These are phyloP conservation scores for Equus quagga DNA, from an alignment of 2,113 vertebrate species.

Conservation along the genomic window DNA sequence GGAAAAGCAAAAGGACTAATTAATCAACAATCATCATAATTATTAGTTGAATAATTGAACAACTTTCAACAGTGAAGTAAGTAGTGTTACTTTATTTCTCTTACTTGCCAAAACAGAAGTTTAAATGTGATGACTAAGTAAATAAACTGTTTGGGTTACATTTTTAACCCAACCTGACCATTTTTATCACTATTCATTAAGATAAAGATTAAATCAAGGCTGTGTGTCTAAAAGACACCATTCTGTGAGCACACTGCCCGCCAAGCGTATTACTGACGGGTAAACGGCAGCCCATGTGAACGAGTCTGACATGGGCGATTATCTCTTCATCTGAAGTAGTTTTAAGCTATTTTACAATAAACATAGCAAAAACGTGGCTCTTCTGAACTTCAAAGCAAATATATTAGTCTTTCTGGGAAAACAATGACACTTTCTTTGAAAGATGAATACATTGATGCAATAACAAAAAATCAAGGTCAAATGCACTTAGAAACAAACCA, in stretches of 20 bases:
- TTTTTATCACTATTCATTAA: not conserved
- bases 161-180: not conserved
- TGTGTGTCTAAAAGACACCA: not conserved
- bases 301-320: not conserved
- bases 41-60: not conserved
- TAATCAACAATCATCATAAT: not conserved
- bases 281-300: not conserved
- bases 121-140: not conserved
- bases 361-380: not conserved
- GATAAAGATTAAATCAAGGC: not conserved
- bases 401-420: not conserved
- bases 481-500: not conserved
- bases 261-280: not conserved
- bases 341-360: not conserved
- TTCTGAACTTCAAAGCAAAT: not conserved
- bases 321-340: not conserved
- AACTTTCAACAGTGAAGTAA: not conserved
- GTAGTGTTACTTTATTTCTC: not conserved
- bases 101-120: conserved; percentile 18
- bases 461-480: not conserved
- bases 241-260: not conserved
- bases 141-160: not conserved
- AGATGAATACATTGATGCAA: not conserved
- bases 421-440: not conserved
- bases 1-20: not conserved